Percentiles rank a stretch among this genome's conserved stretches.
These are phyloP conservation scores for Ormia ochracea DNA, from an alignment of 2,888 invertebrate genomes.

Conservation along the genomic window DNA sequence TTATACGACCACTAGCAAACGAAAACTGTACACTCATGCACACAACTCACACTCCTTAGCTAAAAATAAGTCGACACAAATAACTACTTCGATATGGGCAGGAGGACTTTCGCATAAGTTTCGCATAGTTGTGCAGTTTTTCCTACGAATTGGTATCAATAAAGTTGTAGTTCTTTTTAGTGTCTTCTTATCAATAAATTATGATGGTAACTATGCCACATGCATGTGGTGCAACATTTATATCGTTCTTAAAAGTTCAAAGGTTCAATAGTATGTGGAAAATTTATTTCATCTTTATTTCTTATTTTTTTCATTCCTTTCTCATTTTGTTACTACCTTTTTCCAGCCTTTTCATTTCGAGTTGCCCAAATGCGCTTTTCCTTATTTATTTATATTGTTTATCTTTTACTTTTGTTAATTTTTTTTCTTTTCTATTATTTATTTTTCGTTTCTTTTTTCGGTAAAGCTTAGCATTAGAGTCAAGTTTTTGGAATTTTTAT, in stretches of 20 bases:
- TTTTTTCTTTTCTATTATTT: slow-evolving; percentile 7
- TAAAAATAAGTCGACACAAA: not conserved
- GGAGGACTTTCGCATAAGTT: not conserved
- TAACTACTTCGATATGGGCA: not conserved
- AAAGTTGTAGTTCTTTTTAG: slow-evolving; percentile 60
- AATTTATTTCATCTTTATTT: slow-evolving; percentile 62
- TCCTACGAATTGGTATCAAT: slow-evolving; percentile 61
- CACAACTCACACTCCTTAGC: slow-evolving; percentile 19
- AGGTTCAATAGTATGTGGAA: slow-evolving; percentile 61
- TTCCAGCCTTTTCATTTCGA: not conserved
- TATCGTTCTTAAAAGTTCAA: slow-evolving; percentile 62
- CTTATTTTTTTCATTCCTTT: not conserved
- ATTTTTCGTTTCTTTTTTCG: slow-evolving; percentile 15
- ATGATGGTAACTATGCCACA: slow-evolving; percentile 62
- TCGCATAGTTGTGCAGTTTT: slow-evolving; percentile 30
- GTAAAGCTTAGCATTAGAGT: slow-evolving; percentile 20
- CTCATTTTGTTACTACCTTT: not conserved
- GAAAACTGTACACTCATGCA: not conserved
- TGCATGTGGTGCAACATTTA: slow-evolving; percentile 63
- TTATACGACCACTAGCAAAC: slow-evolving; percentile 12
- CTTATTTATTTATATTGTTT: slow-evolving; percentile 5
- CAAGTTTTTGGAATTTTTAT: slow-evolving; percentile 63
- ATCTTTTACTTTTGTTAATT: slow-evolving; percentile 2
- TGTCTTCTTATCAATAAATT: slow-evolving; percentile 62
- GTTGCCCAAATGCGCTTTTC: slow-evolving; percentile 21